Evolutionary conservation across 2,888 invertebrate genomes (phyloP).

Genomic region (Thysanoteuthis rhombus): DNA sequence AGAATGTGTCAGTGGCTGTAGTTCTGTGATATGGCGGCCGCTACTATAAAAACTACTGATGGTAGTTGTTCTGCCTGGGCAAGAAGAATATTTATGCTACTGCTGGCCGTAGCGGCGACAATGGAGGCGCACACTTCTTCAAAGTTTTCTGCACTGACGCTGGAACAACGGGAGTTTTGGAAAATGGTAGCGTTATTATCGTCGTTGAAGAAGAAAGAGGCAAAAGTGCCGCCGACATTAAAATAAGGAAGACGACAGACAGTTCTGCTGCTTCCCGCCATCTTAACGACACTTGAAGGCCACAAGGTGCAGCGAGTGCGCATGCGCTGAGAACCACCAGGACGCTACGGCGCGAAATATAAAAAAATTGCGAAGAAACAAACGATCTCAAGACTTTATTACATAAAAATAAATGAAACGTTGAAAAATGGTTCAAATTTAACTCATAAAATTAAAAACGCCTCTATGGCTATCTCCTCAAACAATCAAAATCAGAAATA

Average conservation of each 20-base stretch:
- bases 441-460: too few relatives aligned
- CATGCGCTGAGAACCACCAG: not conserved
- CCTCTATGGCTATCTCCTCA: too few relatives aligned
- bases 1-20: not conserved
- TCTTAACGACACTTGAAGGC: conserved; percentile 12
- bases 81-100: not conserved
- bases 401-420: too few relatives aligned
- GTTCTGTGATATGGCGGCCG: not conserved
- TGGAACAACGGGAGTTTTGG: not conserved
- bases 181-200: not conserved
- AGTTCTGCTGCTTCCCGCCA: not conserved
- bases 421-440: too few relatives aligned
- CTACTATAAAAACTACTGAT: not conserved
- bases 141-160: not conserved
- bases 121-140: not conserved
- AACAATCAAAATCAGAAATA: too few relatives aligned
- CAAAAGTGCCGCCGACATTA: not conserved
- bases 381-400: too few relatives aligned
- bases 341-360: not conserved
- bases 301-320: not conserved
- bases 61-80: not conserved
- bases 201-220: too few relatives aligned
- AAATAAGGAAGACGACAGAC: not conserved
- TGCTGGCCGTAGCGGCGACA: not conserved
- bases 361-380: too few relatives aligned